Conservation (phyloP, 2,797 vertebrate genomes). For the Acanthurus lineatus region DNA sequence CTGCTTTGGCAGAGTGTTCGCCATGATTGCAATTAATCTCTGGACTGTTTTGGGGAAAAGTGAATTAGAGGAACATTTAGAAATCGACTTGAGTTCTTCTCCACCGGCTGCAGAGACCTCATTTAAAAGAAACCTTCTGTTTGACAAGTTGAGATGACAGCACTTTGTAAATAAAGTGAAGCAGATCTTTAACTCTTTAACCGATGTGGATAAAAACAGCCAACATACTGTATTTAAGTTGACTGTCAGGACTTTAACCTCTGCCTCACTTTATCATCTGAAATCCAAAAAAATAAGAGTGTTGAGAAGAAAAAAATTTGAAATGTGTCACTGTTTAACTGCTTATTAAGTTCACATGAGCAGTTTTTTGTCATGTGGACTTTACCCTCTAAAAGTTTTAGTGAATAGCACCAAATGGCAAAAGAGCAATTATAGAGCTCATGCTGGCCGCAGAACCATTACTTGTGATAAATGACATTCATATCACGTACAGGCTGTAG, state of each 20-base stretch:
- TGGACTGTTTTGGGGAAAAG: conserved; percentile 33
- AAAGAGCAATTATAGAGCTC: conserved; percentile 37
- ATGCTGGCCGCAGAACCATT: conserved; percentile 26
- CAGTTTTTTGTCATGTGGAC: conserved; percentile 34
- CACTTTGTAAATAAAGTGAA: conserved; percentile 8
- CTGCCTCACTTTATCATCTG: conserved; percentile 34
- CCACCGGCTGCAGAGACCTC: conserved; percentile 2
- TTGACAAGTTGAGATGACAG: conserved; percentile 17
- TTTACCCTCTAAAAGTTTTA: conserved; percentile 34
- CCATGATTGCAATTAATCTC: conserved; percentile 45
- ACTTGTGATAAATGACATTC: conserved; percentile 44
- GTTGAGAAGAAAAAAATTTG: conserved; percentile 1
- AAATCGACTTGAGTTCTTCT: conserved; percentile 29
- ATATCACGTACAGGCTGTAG: conserved; percentile 21
- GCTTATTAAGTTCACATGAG: conserved; percentile 24
- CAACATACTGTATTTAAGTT: conserved; percentile 6
- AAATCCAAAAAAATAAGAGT: conserved; percentile 32
- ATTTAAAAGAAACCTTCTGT: conserved; percentile 24
- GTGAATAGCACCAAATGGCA: conserved; percentile 35
- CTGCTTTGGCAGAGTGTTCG: conserved; percentile 20
- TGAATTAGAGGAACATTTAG: conserved; percentile 24
- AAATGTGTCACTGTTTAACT: conserved; percentile 43
- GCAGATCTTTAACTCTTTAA: conserved; percentile 21
- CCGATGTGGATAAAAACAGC: conserved; percentile 8
- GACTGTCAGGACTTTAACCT: conserved; percentile 31